phyloP scores from a whole-genome alignment of 2,797 vertebrate genomes.

The Odontamblyopus rebecca region DNA sequence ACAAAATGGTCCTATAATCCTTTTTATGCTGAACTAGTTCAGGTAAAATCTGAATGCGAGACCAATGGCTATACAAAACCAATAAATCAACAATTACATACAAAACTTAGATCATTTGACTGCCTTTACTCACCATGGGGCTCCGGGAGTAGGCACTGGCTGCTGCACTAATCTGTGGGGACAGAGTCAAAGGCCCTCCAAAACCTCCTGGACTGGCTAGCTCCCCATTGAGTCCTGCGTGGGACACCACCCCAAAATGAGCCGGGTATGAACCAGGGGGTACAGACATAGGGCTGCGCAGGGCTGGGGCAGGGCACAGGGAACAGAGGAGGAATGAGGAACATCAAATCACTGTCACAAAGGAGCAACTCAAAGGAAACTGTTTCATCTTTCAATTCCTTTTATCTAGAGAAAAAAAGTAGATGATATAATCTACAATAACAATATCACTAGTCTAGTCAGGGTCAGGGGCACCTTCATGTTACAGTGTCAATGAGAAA shows the following conservation, averaged over 20 bases:
- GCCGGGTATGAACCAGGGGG: constrained; percentile 82
- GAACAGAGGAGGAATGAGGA: constrained; percentile 30
- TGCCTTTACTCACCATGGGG: constrained; percentile 80
- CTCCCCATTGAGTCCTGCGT: constrained; percentile 84
- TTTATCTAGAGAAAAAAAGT: constrained; percentile 1
- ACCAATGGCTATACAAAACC: neutral
- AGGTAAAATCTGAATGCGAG: neutral
- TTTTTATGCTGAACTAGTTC: neutral
- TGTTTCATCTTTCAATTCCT: constrained; percentile 7
- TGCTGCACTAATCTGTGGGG: constrained; percentile 83
- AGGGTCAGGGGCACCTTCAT: neutral
- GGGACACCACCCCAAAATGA: constrained; percentile 86
- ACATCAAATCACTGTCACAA: constrained; percentile 42
- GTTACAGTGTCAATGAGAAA: constrained; percentile 11
- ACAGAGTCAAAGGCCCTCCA: constrained; percentile 84
- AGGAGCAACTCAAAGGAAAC: constrained; percentile 36
- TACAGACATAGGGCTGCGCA: constrained; percentile 85
- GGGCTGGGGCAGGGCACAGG: constrained; percentile 70
- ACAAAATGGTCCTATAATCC: neutral
- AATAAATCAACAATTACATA: neutral
- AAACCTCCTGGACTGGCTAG: constrained; percentile 84
- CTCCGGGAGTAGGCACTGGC: constrained; percentile 82
- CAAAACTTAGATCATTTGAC: constrained; percentile 14
- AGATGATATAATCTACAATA: neutral
- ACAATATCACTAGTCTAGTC: neutral